Base-by-base conservation (phyloP, 2,888 invertebrate genomes). In the Pharmacophagus antenor region DNA sequence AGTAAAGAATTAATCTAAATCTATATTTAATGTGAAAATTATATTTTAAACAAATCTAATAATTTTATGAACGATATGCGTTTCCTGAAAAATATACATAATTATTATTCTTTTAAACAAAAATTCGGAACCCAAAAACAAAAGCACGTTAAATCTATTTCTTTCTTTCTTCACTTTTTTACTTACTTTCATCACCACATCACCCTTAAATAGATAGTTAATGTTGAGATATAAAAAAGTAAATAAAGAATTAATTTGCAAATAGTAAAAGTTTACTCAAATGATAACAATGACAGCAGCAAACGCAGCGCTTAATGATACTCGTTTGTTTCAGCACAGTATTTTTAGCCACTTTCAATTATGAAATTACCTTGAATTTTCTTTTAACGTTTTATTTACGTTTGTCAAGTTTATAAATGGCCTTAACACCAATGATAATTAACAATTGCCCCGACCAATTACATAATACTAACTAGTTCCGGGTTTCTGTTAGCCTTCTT, bases 391-490 rank as follows among this genome's bases (percentile, higher is more conserved):
- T 69, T 79, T 79, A 47, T 53, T 58, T 53, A 53, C 41, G 18
- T 80, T 79, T 83, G 74, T 72, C 73, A 73, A 71, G 69, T 74
- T 71, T 70, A 80, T 81, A 82, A 84, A 76, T n/a, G 74, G 74
- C 70, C 70, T 63, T 70, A 72, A 68, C 69, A 73, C 73, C 69
- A 60, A 73, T 70, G 76, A 77, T 82, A 85, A 86, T 84, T 81
- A 84, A 82, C 79, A 78, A 82, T 80, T 76, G 78, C 71, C 72
- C 75, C 76, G 72, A 82, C 83, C 82, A 84, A 85, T 84, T 84
- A 80, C 82, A 82, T 77, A 76, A 84, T 85, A 85, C 82, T 78
- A 84, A 77, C 75, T 74, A 82, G 79, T 87, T 87, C 85, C 85
- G 84, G 82, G 74, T 77, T 78, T 73, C 80, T 77, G 66, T 67